Conservation (phyloP, 2,797 vertebrate species). For the Esox lucius region DNA sequence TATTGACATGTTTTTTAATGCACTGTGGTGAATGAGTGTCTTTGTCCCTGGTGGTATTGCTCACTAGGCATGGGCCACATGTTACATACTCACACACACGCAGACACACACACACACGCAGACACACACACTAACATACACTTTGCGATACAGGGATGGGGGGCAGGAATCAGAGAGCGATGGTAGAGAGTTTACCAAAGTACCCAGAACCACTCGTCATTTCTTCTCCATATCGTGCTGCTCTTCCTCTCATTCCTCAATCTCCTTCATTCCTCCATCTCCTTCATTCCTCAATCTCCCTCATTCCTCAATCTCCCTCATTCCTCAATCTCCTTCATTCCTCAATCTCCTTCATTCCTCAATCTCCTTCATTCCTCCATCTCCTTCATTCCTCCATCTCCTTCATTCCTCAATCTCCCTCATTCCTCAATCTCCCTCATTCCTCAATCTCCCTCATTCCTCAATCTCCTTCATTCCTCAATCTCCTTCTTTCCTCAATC, state of each 20-base stretch:
- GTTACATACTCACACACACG: slow-evolving; percentile 10
- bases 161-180: background rate
- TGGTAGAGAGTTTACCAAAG: background rate
- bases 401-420: no score
- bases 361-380: no score
- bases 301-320: background rate
- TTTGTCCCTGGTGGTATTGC: no score
- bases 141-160: background rate
- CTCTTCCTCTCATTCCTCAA: background rate
- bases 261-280: background rate
- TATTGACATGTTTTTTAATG: no score
- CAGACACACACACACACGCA: slow-evolving; percentile 6
- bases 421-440: background rate
- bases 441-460: background rate
- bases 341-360: no score
- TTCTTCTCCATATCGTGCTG: background rate
- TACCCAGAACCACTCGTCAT: background rate
- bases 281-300: background rate
- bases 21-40: no score
- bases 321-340: background rate
- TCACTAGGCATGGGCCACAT: no score
- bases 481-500: background rate
- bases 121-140: slow-evolving; percentile 2
- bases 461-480: background rate
- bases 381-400: background rate